Base-by-base conservation (phyloP, 2,888 invertebrate species). In the Galeruca laticollis region DNA sequence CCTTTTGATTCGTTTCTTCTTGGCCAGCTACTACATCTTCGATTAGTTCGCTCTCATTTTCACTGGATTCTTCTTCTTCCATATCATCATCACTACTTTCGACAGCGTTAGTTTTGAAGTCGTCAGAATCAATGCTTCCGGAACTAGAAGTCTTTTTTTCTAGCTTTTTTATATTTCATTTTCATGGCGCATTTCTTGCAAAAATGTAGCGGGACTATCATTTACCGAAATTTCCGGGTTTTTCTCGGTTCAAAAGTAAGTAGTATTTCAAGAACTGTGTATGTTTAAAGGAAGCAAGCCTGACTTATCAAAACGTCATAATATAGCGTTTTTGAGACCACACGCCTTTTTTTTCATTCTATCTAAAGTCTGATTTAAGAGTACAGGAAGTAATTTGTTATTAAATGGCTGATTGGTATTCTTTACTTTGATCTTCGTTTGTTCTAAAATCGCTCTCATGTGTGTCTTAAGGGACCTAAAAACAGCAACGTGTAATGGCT, bases 381-480 rank as follows among this genome's bases (percentile, higher is more conserved):
- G 56, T 56, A 13, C 56, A 56, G 56, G n/a, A n/a, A n/a, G n/a
- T n/a, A n/a, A n/a, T n/a, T n/a, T n/a, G 5, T 21, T 56, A 56
- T 56, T 13, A 56, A 26, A 56, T 15, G 56, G 8, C 26, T 56
- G n/a, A 56, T 56, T 56, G 56, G 26, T 56, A 56, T 56, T 56
- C 31, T 56, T 56, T 56, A 26, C 26, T 9, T 31, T 56, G 26
- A 26, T 31, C 15, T n/a, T 10, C 20, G 26, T 26, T 56, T 56
- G 56, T 31, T 26, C 31, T 26, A 33, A 33, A 26, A 56, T n/a
- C 56, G 31, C 56, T 56, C n/a, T 56, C 31, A 20, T 21, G 26
- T 56, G 26, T 21, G 31, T 56, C 56, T 56, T 31, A 56, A 26
- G 56, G n/a, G 56, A 56, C 31, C 56, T 56, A 56, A 56, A 56